A percentile compares a stretch with the other conserved stretches of the same genome.
phyloP scores from a whole-genome alignment of 2,797 vertebrate species.

The Cynodonichthys magdalenae region DNA sequence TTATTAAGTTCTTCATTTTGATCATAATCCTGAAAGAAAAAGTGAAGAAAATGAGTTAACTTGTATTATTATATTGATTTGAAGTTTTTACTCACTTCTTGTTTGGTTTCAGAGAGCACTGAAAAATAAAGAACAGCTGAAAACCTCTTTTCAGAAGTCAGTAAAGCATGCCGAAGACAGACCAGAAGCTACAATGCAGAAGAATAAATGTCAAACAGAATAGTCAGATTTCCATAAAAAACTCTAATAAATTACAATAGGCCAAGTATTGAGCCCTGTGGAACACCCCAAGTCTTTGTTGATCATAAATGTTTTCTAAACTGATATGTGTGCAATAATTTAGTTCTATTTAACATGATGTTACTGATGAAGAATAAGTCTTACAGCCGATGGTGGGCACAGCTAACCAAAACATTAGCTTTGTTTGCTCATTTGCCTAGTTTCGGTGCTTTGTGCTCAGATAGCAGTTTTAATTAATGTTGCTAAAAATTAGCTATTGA shows the following conservation, averaged over 20 bases:
- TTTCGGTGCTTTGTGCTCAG: too few relatives aligned
- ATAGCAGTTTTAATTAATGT: too few relatives aligned
- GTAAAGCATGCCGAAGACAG: neutral
- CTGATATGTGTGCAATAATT: too few relatives aligned
- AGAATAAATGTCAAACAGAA: neutral
- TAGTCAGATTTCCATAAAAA: neutral
- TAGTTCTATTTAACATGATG: too few relatives aligned
- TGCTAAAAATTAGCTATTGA: too few relatives aligned
- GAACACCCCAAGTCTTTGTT: neutral
- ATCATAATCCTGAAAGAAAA: constrained; percentile 27
- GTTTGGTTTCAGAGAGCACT: too few relatives aligned
- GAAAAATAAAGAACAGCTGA: too few relatives aligned
- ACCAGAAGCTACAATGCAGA: neutral
- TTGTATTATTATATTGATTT: neutral
- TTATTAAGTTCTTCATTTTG: constrained; percentile 43
- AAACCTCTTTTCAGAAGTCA: neutral
- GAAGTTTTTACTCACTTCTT: too few relatives aligned
- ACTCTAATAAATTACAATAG: neutral
- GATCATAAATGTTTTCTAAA: neutral
- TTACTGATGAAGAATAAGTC: too few relatives aligned
- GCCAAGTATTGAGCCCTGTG: constrained; percentile 1
- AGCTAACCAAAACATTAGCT: too few relatives aligned
- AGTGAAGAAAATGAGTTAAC: neutral
- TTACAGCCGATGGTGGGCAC: too few relatives aligned
- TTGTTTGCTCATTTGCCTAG: too few relatives aligned